A percentile compares a stretch with the other conserved stretches of the same genome.
Evolutionary conservation across 1,140 invertebrate genomes (phyloP).

Genomic region (Eupeodes corollae): DNA sequence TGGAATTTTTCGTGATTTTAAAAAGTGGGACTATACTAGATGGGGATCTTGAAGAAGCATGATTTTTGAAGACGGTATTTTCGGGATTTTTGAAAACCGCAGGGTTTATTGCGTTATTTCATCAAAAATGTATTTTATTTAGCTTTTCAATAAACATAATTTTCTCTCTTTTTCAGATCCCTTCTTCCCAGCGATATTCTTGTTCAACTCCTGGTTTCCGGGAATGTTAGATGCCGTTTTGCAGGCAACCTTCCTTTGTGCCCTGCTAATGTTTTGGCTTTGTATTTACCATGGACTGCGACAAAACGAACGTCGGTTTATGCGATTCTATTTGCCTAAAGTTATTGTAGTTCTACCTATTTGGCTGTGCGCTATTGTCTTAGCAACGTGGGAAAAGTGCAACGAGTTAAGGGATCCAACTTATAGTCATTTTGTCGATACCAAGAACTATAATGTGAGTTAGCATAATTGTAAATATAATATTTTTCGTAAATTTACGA

Average conservation of each 20-base stretch:
- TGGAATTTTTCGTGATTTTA: too few species aligned
- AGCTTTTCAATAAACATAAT: not conserved
- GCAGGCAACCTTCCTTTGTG: conserved; percentile 81
- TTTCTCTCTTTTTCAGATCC: conserved; percentile 59
- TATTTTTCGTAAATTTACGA: too few species aligned
- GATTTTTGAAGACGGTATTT: too few species aligned
- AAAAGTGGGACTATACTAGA: too few species aligned
- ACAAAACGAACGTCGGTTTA: conserved; percentile 78
- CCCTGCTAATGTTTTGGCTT: conserved; percentile 85
- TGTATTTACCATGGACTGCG: conserved; percentile 77
- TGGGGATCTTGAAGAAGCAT: too few species aligned
- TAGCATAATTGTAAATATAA: not conserved
- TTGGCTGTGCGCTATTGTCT: conserved; percentile 74
- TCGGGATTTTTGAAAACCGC: too few species aligned
- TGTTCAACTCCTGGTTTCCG: conserved; percentile 81
- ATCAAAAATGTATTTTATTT: too few species aligned
- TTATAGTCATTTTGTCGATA: conserved; percentile 82
- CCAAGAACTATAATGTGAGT: conserved; percentile 76
- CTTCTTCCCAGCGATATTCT: conserved; percentile 79
- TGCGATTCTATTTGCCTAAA: conserved; percentile 87
- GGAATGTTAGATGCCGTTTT: conserved; percentile 81
- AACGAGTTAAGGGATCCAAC: conserved; percentile 85
- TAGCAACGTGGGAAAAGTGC: conserved; percentile 81
- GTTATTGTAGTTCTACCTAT: conserved; percentile 73
- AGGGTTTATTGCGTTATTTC: too few species aligned